These are phyloP conservation scores for Oryzias sinensis DNA, from an alignment of 2,797 vertebrate species.

Conservation along the genomic window DNA sequence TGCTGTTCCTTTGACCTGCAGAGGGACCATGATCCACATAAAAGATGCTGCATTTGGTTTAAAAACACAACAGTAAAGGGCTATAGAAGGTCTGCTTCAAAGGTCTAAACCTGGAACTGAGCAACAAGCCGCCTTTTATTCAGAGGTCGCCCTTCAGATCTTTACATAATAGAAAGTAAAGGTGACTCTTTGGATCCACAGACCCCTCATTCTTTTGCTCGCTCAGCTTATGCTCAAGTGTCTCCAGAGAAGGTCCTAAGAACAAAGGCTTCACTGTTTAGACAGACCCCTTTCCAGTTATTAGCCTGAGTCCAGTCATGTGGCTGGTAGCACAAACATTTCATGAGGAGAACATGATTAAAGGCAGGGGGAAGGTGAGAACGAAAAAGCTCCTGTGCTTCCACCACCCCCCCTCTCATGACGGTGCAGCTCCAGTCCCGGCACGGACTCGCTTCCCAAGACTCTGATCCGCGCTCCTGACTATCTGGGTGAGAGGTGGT, in stretches of 20 bases:
- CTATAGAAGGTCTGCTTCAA: neutral
- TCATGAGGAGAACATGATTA: neutral
- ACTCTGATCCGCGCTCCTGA: slow-evolving; percentile 35
- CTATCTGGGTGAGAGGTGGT: neutral
- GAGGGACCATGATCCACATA: neutral
- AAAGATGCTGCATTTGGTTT: neutral
- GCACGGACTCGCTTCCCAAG: slow-evolving; percentile 32
- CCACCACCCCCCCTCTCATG: slow-evolving; percentile 27
- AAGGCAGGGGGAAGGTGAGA: neutral
- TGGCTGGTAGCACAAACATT: slow-evolving; percentile 32
- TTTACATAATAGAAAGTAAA: neutral
- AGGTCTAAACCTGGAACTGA: neutral
- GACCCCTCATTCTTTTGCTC: neutral
- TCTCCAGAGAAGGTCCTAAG: slow-evolving; percentile 1
- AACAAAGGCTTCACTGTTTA: slow-evolving; percentile 41
- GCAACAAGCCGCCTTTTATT: neutral
- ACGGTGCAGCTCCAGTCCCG: slow-evolving; percentile 14
- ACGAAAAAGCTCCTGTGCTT: slow-evolving; percentile 2
- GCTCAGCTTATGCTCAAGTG: neutral
- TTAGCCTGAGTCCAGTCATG: slow-evolving; percentile 59
- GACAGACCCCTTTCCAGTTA: slow-evolving; percentile 18
- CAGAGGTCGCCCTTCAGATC: slow-evolving; percentile 4
- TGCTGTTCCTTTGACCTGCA: neutral
- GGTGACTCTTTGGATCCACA: neutral
- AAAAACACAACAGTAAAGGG: neutral